Conservation (phyloP, 2,888 invertebrate genomes). For the Eudemis profundana region DNA sequence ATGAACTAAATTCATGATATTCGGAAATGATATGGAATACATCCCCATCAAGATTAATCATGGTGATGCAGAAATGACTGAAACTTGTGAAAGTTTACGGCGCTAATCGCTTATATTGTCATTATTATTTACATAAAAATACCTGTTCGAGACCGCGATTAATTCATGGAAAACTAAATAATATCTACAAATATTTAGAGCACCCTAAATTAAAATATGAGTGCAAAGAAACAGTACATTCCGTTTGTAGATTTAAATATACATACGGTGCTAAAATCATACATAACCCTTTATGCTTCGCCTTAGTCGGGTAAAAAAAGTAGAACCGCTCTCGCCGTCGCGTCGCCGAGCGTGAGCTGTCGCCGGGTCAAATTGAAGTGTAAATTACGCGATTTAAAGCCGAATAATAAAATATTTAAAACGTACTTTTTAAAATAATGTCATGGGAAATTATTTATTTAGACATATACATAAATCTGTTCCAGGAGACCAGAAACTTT, state of each 20-base stretch:
- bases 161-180: conserved; percentile 5
- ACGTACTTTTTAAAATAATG: conserved; percentile 1
- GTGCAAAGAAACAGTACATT: conserved; percentile 1
- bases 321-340: no score
- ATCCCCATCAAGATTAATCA: neutral
- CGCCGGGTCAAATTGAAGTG: neutral
- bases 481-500: no score
- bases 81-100: neutral
- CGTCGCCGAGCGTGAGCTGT: no score
- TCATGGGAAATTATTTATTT: neutral
- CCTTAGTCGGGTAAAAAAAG: no score
- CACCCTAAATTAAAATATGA: conserved; percentile 11
- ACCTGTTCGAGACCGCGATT: conserved; percentile 21
- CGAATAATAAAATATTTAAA: conserved; percentile 8
- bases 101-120: neutral
- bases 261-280: no score
- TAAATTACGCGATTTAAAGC: neutral
- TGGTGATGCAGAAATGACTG: neutral
- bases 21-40: conserved; percentile 6
- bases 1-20: no score
- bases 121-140: conserved; percentile 16
- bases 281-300: no score
- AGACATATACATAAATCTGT: neutral
- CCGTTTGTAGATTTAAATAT: neutral
- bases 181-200: conserved; percentile 3